Base-by-base conservation (phyloP, 2,888 invertebrate species). In the Cheiracanthium punctorium region DNA sequence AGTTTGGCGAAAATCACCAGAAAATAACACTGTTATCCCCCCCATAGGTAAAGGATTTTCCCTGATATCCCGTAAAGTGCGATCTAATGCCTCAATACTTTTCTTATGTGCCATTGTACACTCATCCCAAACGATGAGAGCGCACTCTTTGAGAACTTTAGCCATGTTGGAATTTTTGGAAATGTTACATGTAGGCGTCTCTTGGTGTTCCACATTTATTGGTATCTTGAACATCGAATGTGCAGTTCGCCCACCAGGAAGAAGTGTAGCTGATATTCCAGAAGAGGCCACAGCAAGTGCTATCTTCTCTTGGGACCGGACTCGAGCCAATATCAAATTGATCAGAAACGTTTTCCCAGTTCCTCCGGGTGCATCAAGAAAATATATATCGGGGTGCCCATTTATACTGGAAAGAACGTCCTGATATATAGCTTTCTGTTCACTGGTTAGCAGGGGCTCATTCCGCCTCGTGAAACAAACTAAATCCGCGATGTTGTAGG, bases 111-210 rank as follows among this genome's bases (percentile, higher is more conserved):
- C 20, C 75, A 75, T 64, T 4, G 65, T 75, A 29, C 64, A 65
- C 29, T 79, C 70, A 58, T 79, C 70, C 70, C 77, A 79, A 8
- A 79, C 32, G 2, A 79, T 70, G 0, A 70, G 10, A 10, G n/a
- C 20, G 8, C 29, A 7, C 0, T 52, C 43, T 52, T 28, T 43
- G 0, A 58, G 32, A 4, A 37, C 37, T 37, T 37, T 4, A 37
- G 37, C 37, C 37, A 7, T 37, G 4, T 37, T 10, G 37, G 37
- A 37, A 37, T 37, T 37, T 37, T 10, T 4, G 4, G 37, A 7
- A 37, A 37, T 37, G 10, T 37, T 37, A 10, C 37, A 37, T 4
- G 10, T 10, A 7, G 37, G 37, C 10, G 37, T 37, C 10, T 37
- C 37, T 4, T 37, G 37, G 37, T 37, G 37, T 4, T 37, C 37